Evolutionary conservation across 2,888 invertebrate genomes (phyloP), one percentile per base, ranked within the genome.

Genomic region (Meiosimyza decipiens): DNA sequence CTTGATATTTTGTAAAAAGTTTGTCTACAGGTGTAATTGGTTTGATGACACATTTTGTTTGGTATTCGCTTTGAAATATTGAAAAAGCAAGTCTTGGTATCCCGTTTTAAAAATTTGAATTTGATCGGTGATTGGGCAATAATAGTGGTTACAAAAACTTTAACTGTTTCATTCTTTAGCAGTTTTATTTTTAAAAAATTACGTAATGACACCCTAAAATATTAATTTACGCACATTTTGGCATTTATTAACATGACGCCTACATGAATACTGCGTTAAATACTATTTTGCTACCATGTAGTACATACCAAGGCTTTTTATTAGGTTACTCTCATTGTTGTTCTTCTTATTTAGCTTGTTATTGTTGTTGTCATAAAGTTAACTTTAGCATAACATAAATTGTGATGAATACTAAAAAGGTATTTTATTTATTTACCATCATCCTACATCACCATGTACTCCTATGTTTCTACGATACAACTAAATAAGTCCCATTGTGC

Each of bases 361-460:
- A 12, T 73, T 52, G 69, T 69, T 71, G 63, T 70, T 73, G 59
- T 72, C 73, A 75, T 72, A 73, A 75, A 73, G 73, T 72, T 73
- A 72, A 71, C 75, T 72, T 75, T 52, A 75, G 75, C 76, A 74
- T 71, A 75, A 74, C 74, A 73, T 76, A 77, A 78, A 78, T 85
- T 84, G 80, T 79, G 80, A 83, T 83, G 84, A 84, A 84, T 83
- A 84, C 82, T 82, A 83, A 84, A 83, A 82, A 80, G 82, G 80
- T 80, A 79, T 18, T 76, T 77, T 67, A 33, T 63, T 70, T 74
- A 70, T 70, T 75, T 73, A 59, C 73, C 79, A 77, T 81, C 79
- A 78, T 78, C 6, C 11, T 52, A 15, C 18, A 16, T 52, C 50
- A 50, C 57, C 52, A 18, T 13, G 65, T 49, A 22, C 15, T 52